Conservation (phyloP, 2,113 vertebrate species). For the Seriola aureovittata region DNA sequence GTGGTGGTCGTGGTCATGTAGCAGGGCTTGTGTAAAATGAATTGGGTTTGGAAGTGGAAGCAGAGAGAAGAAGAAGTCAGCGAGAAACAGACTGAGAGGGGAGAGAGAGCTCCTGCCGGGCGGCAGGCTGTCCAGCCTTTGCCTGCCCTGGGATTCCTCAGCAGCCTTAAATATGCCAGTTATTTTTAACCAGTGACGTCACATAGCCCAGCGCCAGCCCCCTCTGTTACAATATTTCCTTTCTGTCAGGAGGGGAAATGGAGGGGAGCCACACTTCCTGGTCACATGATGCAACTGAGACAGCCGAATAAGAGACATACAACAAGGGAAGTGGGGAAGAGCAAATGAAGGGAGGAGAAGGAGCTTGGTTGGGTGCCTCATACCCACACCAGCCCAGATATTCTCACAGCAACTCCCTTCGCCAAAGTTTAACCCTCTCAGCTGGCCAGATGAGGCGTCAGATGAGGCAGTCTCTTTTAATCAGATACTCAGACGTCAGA, state of each 20-base stretch:
- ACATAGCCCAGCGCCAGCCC: constrained; percentile 87
- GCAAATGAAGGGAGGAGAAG: constrained; percentile 49
- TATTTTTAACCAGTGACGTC: constrained; percentile 99
- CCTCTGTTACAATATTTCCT: constrained; percentile 93
- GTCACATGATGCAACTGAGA: constrained; percentile 88
- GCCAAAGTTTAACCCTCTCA: constrained; percentile 82
- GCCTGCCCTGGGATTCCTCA: constrained; percentile 95
- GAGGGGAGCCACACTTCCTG: constrained; percentile 95
- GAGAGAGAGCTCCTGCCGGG: constrained; percentile 76
- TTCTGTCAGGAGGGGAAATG: constrained; percentile 96
- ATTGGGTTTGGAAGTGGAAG: constrained; percentile 47
- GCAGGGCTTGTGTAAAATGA: constrained; percentile 27
- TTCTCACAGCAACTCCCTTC: constrained; percentile 51
- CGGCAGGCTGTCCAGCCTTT: constrained; percentile 89
- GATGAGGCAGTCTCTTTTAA: constrained; percentile 80
- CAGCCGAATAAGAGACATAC: constrained; percentile 88
- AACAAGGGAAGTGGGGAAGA: constrained; percentile 59
- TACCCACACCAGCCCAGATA: constrained; percentile 60
- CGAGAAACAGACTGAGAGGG: constrained; percentile 48
- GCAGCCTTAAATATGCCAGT: constrained; percentile 98
- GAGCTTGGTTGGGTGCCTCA: constrained; percentile 62
- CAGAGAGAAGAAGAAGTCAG: constrained; percentile 48
- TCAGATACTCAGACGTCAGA: constrained; percentile 81
- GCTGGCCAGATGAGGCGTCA: constrained; percentile 58
- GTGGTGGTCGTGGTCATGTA: constrained; percentile 45